Evolutionary conservation across 2,797 vertebrate species (phyloP).

Genomic region (Pseudochromis fuscus): DNA sequence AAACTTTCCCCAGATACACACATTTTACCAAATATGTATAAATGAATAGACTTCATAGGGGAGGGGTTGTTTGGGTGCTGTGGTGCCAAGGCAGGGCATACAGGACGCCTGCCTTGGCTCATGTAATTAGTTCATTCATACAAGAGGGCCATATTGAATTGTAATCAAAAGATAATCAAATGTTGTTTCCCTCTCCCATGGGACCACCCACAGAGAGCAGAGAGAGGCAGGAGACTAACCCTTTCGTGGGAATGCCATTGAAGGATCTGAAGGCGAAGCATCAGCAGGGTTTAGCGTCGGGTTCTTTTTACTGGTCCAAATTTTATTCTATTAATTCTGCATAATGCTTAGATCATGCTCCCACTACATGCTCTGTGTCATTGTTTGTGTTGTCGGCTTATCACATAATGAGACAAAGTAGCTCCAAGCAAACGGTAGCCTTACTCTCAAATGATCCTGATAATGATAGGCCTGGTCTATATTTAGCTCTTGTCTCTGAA

Average conservation of each 20-base stretch:
- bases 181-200: constrained; percentile 43
- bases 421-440: constrained; percentile 56
- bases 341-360: constrained; percentile 6
- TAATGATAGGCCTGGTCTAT: constrained; percentile 72
- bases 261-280: too few species aligned
- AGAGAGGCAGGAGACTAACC: constrained; percentile 56
- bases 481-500: constrained; percentile 68
- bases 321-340: neutral
- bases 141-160: constrained; percentile 63
- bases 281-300: too few species aligned
- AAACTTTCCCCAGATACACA: constrained; percentile 13
- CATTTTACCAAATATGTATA: too few species aligned
- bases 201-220: constrained; percentile 78
- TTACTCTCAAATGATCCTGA: constrained; percentile 74
- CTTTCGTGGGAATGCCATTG: too few species aligned
- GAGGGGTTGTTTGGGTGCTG: too few species aligned
- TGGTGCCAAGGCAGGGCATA: constrained; percentile 30
- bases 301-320: neutral
- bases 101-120: constrained; percentile 36
- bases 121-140: constrained; percentile 43
- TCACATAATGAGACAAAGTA: constrained; percentile 59
- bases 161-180: constrained; percentile 78
- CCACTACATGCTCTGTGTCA: constrained; percentile 16
- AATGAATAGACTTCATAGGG: too few species aligned
- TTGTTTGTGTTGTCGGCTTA: constrained; percentile 56